phyloP scores from a whole-genome alignment of 2,888 invertebrate genomes.

The Iphiclides podalirius region DNA sequence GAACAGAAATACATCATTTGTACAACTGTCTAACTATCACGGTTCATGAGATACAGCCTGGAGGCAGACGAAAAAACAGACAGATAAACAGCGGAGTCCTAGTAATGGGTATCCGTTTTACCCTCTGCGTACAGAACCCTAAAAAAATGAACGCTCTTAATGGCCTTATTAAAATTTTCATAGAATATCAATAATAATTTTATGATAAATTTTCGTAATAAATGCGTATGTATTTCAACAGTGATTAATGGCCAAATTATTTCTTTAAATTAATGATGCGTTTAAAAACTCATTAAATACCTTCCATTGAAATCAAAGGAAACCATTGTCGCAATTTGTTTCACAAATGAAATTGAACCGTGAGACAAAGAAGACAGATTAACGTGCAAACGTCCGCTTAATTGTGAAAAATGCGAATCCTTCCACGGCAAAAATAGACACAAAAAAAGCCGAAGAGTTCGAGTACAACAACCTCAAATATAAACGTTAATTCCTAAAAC shows the following conservation, averaged over 20 bases:
- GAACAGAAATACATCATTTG: too few species aligned
- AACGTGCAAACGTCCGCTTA: slow-evolving; percentile 71
- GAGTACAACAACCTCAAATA: slow-evolving; percentile 35
- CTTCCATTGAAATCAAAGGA: slow-evolving; percentile 48
- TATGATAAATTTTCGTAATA: too few species aligned
- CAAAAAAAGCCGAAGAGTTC: slow-evolving; percentile 35
- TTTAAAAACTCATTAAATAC: slow-evolving; percentile 29
- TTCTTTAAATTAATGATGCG: slow-evolving; percentile 14
- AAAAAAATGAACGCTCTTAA: too few species aligned
- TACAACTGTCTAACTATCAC: too few species aligned
- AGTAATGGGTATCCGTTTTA: too few species aligned
- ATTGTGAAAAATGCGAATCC: slow-evolving; percentile 75
- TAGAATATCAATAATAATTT: too few species aligned
- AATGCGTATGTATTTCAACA: too few species aligned
- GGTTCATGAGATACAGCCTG: too few species aligned
- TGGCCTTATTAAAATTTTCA: too few species aligned
- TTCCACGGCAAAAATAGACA: slow-evolving; percentile 56
- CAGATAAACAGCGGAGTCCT: too few species aligned
- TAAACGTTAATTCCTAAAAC: slow-evolving; percentile 32
- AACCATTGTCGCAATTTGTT: slow-evolving; percentile 59
- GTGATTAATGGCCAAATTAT: neutral
- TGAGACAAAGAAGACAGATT: slow-evolving; percentile 74
- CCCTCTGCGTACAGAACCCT: too few species aligned
- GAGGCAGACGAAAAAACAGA: too few species aligned
- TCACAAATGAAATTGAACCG: slow-evolving; percentile 63